phyloP scores from a whole-genome alignment of 2,888 invertebrate genomes.

The Tiliacea aurago region DNA sequence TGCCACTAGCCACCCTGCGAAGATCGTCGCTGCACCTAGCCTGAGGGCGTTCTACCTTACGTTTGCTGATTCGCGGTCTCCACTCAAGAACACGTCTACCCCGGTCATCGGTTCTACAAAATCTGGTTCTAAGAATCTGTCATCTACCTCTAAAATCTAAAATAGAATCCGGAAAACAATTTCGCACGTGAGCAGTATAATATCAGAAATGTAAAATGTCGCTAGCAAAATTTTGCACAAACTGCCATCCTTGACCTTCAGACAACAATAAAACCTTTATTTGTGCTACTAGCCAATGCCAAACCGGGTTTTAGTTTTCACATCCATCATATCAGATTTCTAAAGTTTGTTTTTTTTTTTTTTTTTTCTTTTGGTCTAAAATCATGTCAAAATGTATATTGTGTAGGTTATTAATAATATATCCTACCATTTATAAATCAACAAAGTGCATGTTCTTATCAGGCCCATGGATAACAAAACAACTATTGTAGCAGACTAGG shows the following conservation, averaged over 20 bases:
- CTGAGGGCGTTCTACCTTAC: too few species aligned
- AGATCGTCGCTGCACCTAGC: too few species aligned
- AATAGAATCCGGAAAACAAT: conserved; percentile 27
- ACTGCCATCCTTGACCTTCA: conserved; percentile 56
- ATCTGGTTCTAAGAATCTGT: too few species aligned
- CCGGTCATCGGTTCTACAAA: too few species aligned
- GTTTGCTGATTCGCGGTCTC: too few species aligned
- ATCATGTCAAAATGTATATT: background rate
- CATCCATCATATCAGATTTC: conserved; percentile 51
- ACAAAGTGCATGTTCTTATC: background rate
- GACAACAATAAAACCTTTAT: conserved; percentile 64
- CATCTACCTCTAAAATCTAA: background rate
- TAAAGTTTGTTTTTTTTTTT: too few species aligned
- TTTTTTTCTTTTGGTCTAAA: conserved; percentile 16
- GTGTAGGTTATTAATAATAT: background rate
- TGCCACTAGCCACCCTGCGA: too few species aligned
- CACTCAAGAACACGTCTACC: too few species aligned
- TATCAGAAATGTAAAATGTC: conserved; percentile 30
- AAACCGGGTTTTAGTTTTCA: conserved; percentile 49
- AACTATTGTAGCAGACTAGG: background rate
- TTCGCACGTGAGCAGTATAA: conserved; percentile 14
- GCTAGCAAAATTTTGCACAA: conserved; percentile 31
- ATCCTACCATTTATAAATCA: background rate
- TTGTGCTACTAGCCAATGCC: conserved; percentile 40
- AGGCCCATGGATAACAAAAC: background rate